Evolutionary conservation across 1,140 invertebrate genomes (phyloP).

Genomic region (Achatina immaculata): DNA sequence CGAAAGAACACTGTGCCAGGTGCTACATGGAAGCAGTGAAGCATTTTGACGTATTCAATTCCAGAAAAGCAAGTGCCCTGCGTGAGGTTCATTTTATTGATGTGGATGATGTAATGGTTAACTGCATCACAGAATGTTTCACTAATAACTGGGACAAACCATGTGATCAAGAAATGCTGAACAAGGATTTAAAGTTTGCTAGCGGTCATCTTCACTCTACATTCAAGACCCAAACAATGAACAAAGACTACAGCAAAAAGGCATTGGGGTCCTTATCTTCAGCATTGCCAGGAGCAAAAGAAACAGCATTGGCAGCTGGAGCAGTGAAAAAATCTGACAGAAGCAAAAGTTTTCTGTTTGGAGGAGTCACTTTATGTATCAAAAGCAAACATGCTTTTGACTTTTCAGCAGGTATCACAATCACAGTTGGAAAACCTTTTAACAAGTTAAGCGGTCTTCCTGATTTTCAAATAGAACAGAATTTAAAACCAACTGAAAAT

Average conservation of each 20-base stretch:
- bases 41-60: not conserved
- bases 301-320: not conserved
- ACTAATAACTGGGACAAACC: not conserved
- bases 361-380: not conserved
- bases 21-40: constrained; percentile 27
- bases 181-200: constrained; percentile 2
- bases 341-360: not conserved
- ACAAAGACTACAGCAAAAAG: not conserved
- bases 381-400: not conserved
- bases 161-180: not conserved
- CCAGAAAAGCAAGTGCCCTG: not conserved
- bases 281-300: not conserved
- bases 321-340: not conserved
- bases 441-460: constrained; percentile 14
- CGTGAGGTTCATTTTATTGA: constrained; percentile 17
- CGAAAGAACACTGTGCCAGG: not conserved
- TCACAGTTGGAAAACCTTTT: constrained; percentile 24
- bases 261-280: not conserved
- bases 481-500: not conserved
- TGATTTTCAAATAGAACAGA: not conserved
- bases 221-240: not conserved
- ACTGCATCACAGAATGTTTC: not conserved
- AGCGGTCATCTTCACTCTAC: not conserved
- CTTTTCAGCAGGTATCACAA: not conserved
- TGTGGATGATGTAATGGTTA: constrained; percentile 2